These are phyloP conservation scores for Odocoileus hemionus DNA, from an alignment of 2,113 vertebrate species.

Conservation along the genomic window DNA sequence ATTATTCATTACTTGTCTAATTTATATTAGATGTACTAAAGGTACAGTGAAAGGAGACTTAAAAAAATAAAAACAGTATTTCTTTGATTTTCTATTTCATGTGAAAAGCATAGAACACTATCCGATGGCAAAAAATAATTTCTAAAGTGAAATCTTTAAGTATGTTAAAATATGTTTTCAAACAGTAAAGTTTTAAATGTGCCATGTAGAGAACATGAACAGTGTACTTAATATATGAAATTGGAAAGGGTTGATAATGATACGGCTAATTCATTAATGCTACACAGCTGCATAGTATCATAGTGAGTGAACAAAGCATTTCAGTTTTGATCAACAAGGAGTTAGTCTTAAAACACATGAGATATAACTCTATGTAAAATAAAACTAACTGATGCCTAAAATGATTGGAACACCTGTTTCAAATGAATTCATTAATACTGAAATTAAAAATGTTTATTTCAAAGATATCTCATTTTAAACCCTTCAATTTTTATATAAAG, in stretches of 20 bases:
- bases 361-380: not conserved
- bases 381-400: not conserved
- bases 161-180: not conserved
- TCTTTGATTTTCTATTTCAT: conserved; percentile 25
- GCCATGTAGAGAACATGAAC: not conserved
- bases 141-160: not conserved
- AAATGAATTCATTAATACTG: not conserved
- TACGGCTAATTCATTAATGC: not conserved
- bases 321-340: not conserved
- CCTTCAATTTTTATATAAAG: not conserved
- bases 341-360: not conserved
- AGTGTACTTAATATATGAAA: not conserved
- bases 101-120: not conserved
- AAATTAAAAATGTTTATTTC: not conserved
- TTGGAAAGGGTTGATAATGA: not conserved
- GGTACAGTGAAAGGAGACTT: not conserved
- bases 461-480: not conserved
- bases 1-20: conserved; percentile 55
- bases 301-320: not conserved
- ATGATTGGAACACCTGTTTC: not conserved
- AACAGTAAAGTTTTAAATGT: not conserved
- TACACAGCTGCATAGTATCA: not conserved
- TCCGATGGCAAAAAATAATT: not conserved
- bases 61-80: not conserved
- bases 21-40: conserved; percentile 56